A percentile compares a stretch with the other conserved stretches of the same genome.
These are phyloP conservation scores for Agapornis roseicollis DNA, from an alignment of 2,113 vertebrate genomes.

Conservation along the genomic window DNA sequence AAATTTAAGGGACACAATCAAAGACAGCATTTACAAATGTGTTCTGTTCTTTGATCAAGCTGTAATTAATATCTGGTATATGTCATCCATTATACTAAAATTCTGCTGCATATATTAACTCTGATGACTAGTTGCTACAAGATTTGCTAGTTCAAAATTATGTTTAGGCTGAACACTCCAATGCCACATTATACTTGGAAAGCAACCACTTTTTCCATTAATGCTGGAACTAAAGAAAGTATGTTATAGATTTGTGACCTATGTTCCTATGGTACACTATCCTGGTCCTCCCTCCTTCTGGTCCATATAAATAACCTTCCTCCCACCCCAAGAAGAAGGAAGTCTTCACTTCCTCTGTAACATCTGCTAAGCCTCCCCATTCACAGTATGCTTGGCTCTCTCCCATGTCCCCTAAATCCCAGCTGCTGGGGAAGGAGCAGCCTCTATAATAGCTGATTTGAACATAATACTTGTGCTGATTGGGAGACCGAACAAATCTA, in stretches of 20 bases:
- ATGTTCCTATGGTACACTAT: neutral
- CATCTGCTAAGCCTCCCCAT: slow-evolving; percentile 35
- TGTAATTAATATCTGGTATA: neutral
- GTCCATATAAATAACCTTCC: slow-evolving; percentile 10
- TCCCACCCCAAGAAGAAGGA: neutral
- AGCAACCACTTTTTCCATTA: neutral
- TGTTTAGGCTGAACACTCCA: neutral
- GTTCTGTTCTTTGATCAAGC: neutral
- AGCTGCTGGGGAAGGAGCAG: slow-evolving; percentile 48
- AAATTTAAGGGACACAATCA: neutral
- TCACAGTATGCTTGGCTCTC: slow-evolving; percentile 19
- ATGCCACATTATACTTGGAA: neutral
- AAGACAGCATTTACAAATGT: neutral
- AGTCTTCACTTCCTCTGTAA: slow-evolving; percentile 19
- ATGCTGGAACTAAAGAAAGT: neutral
- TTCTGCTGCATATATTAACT: neutral
- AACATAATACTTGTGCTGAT: slow-evolving; percentile 46
- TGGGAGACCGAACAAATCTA: neutral
- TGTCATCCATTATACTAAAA: neutral
- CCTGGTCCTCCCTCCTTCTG: neutral
- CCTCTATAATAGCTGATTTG: slow-evolving; percentile 31
- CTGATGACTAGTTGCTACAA: neutral
- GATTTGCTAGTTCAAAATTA: neutral
- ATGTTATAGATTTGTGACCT: neutral
- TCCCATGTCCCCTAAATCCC: slow-evolving; percentile 48